Evolutionary conservation across 2,113 vertebrate genomes (phyloP), one percentile per base, ranked within the genome.

Genomic region (Alaudala cheleensis): DNA sequence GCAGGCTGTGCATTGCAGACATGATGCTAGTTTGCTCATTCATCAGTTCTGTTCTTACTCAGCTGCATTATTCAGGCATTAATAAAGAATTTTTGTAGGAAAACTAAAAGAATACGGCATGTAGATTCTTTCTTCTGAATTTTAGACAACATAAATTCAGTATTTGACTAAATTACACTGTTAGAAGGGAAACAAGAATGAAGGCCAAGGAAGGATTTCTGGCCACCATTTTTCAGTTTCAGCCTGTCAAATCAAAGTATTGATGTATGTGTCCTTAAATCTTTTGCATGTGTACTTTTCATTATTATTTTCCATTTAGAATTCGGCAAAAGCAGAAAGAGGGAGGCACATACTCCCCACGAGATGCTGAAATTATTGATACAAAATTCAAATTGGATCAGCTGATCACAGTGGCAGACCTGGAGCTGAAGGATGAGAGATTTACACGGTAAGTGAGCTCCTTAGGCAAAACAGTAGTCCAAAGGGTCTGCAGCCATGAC

Each of bases 341-440:
- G 95, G 99, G 99, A 16, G 99, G 98, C 21, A 99, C 99, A 0
- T 99, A 99, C 76, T 99, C 99, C 40, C 99, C 99, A 74, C 97
- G 98, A 81, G 98, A 99, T 93, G 99, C 99, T 70, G 99, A 99
- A 98, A 99, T 99, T 92, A 98, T 99, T 94, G 99, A 99, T 96
- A 99, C 99, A 16, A 99, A 99, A 96, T 99, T 98, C 95, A 99
- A 99, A 95, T 98, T 99, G 95, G 99, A 99, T 97, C 99, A 99
- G 97, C 98, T 99, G 96, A 99, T 99, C 57, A 98, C 99, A 69
- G 98, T 99, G 95, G 99, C 99, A 90, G 99, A 99, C 97, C 97
- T 99, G 98, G 99, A 99, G 92, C 97, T 99, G 93, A 99, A 99
- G 97, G 99, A 99, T 71, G 99, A 99, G 97, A 99, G 99, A 96